phyloP scores from a whole-genome alignment of 2,888 invertebrate species.

The Acrobeloides nanus region DNA sequence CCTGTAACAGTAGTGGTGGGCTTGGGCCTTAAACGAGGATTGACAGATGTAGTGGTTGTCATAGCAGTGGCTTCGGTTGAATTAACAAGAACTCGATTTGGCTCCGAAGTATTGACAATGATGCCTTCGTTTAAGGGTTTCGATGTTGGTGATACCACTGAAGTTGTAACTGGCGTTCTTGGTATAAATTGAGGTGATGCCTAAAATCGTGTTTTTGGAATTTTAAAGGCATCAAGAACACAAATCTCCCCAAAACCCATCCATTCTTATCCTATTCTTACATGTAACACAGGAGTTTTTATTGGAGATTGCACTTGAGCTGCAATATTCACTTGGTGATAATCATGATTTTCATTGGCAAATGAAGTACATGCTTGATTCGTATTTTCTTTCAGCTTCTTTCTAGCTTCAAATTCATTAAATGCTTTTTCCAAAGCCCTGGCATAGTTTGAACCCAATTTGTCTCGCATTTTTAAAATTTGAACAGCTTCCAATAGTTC shows the following conservation, averaged over 20 bases:
- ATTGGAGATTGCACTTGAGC: too few relatives aligned
- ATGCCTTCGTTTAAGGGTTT: slow-evolving; percentile 24
- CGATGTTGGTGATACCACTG: too few relatives aligned
- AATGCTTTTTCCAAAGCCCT: slow-evolving; percentile 28
- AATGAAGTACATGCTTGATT: too few relatives aligned
- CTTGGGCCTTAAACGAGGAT: slow-evolving; percentile 50
- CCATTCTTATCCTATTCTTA: too few relatives aligned
- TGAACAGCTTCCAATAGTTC: slow-evolving; percentile 24
- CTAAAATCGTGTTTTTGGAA: too few relatives aligned
- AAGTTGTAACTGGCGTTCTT: too few relatives aligned
- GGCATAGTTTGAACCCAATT: slow-evolving; percentile 29
- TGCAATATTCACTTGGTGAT: too few relatives aligned
- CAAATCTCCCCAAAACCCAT: too few relatives aligned
- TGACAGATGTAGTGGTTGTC: slow-evolving; percentile 43
- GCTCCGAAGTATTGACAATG: slow-evolving; percentile 25
- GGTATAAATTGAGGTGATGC: too few relatives aligned
- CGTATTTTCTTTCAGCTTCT: slow-evolving; percentile 9
- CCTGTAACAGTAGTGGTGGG: slow-evolving; percentile 30
- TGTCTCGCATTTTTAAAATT: slow-evolving; percentile 23
- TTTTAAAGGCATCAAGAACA: too few relatives aligned
- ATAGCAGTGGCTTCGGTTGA: slow-evolving; percentile 5
- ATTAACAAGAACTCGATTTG: neutral
- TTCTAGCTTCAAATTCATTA: slow-evolving; percentile 22
- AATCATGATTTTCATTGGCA: too few relatives aligned
- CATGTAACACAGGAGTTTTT: too few relatives aligned